Conservation (phyloP, 2,113 vertebrate species). For the Crotalus tigris region DNA sequence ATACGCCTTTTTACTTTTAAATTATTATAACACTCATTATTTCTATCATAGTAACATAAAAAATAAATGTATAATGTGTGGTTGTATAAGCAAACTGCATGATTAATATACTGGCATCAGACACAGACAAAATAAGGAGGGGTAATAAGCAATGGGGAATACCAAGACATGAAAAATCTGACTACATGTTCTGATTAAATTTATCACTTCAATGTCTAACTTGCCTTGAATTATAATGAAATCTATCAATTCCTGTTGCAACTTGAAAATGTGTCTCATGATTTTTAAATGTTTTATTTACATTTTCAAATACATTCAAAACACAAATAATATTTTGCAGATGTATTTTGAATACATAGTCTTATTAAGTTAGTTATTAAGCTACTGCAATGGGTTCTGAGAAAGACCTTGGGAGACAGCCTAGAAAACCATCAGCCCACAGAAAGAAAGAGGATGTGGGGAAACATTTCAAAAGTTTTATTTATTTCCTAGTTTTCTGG, state of each 20-base stretch:
- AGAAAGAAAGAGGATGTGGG: neutral
- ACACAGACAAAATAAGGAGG: neutral
- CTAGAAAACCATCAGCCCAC: neutral
- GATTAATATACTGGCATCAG: neutral
- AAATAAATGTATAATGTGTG: neutral
- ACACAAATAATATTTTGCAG: too few relatives aligned
- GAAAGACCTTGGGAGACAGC: neutral
- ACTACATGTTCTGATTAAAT: neutral
- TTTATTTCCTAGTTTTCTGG: neutral
- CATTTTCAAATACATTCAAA: neutral
- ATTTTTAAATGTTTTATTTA: neutral
- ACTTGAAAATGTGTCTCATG: neutral
- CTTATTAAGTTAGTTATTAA: neutral
- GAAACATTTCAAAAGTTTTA: neutral
- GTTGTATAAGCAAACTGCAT: neutral
- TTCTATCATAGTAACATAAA: neutral
- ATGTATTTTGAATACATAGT: neutral
- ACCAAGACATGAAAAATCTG: neutral
- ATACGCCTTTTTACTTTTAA: neutral
- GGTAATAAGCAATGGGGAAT: neutral
- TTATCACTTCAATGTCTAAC: neutral
- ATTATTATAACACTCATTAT: neutral
- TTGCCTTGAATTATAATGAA: neutral
- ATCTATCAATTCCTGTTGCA: neutral
- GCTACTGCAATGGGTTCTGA: neutral